Percentiles rank a stretch among this genome's conserved stretches.
Conservation (phyloP, 2,888 invertebrate species). For the Tetragnatha montana region DNA sequence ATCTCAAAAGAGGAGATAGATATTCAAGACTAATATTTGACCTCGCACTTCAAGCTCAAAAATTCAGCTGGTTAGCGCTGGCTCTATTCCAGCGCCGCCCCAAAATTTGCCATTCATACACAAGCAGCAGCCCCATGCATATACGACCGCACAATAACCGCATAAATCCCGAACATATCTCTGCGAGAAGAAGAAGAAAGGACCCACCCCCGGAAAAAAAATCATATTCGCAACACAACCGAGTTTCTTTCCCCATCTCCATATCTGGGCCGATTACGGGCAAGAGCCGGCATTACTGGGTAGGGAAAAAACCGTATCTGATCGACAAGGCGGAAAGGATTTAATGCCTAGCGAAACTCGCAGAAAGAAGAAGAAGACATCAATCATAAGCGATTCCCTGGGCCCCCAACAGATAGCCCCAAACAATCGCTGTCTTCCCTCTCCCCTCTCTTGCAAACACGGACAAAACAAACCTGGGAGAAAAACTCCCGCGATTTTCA, state of each 20-base stretch:
- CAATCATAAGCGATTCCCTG: slow-evolving; percentile 39
- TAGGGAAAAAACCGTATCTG: not conserved
- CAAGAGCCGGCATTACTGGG: not conserved
- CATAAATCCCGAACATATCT: not conserved
- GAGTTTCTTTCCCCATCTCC: not conserved
- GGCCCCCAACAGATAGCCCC: slow-evolving; percentile 40
- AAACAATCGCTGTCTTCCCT: slow-evolving; percentile 29
- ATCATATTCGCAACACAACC: not conserved
- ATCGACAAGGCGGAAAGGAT: slow-evolving; percentile 32
- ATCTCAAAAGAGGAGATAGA: no score
- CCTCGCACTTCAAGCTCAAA: no score
- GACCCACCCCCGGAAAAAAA: not conserved
- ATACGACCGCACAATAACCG: not conserved
- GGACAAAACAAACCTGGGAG: slow-evolving; percentile 12
- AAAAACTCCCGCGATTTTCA: slow-evolving; percentile 48
- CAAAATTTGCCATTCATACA: no score
- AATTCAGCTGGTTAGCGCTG: no score
- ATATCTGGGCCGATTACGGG: not conserved
- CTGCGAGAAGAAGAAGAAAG: not conserved
- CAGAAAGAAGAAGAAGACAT: slow-evolving; percentile 29
- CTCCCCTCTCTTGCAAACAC: no score
- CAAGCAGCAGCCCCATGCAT: no score
- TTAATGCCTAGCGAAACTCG: slow-evolving; percentile 50
- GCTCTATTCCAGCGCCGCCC: no score
- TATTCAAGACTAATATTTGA: no score